Evolutionary conservation across 2,797 vertebrate species (phyloP), one percentile per base, ranked within the genome.

Genomic region (Luscinia megarhynchos): DNA sequence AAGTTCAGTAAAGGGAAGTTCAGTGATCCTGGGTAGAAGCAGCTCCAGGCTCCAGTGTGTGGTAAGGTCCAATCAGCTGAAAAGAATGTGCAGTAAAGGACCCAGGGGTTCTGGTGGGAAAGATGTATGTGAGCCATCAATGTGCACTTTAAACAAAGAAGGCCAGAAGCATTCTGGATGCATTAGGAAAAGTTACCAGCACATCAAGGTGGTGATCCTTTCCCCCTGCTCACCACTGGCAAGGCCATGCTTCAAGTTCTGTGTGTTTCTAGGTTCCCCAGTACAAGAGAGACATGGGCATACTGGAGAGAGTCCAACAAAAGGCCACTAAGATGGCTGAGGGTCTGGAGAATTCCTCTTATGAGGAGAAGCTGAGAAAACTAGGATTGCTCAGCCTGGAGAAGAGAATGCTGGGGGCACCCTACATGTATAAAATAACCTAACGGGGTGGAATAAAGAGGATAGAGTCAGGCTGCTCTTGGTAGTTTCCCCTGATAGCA

Each of bases 31-130:
- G 26, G 26, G 9, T 7, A 72, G 62, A 9, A 92, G 12, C 29
- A 75, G 0, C 40, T 43, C 2, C 9, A 38, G 32, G 34, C 26
- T 68, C 3, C 23, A 30, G 10, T 58, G 17, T 9, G 3, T 54
- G 23, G 27, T 48, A 43, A 45, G 12, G 20, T 77, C 40, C 36
- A n/a, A 6, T 32, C 23, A 66, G 26, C 23, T 82, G 53, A 50
- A 70, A 69, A 73, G 24, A 22, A 54, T 8, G 48, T 83, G 9
- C 30, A 43, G 19, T 59, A 87, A 70, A 61, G 19, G 22, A 41
- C 5, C 1, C 0, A 0, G 15, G 3, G 0, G 2, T 62, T 32
- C 50, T 68, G 40, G 6, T 68, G 12, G 38, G 61, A 64, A 75
- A 57, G 16, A 30, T 12, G 2, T 15, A 11, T 0, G 0, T 29